phyloP scores from a whole-genome alignment of 1,140 invertebrate species.

The Drosophila subpulchrella region DNA sequence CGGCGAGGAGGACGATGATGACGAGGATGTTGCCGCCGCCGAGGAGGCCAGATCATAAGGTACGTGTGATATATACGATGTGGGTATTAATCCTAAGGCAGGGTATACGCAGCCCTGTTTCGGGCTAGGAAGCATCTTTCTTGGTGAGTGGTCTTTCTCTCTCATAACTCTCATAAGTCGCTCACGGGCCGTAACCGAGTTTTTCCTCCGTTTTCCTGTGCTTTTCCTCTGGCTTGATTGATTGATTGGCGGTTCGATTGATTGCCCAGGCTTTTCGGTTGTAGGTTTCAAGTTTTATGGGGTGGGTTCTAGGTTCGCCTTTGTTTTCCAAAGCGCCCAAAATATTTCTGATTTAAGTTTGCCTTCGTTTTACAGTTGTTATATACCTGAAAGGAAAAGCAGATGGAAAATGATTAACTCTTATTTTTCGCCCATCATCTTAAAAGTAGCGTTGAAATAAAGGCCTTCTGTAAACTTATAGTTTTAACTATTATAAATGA shows the following conservation, averaged over 20 bases:
- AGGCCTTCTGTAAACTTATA: no score
- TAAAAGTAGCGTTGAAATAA: no score
- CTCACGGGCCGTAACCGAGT: slow-evolving; percentile 28
- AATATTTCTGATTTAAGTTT: slow-evolving; percentile 19
- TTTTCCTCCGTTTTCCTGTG: slow-evolving; percentile 15
- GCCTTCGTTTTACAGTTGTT: slow-evolving; percentile 29
- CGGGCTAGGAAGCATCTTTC: slow-evolving; percentile 90
- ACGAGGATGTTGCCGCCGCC: slow-evolving; percentile 40
- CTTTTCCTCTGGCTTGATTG: slow-evolving; percentile 4
- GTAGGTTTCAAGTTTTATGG: background rate
- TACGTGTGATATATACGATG: slow-evolving; percentile 83
- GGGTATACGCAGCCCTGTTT: slow-evolving; percentile 90
- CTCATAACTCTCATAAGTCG: slow-evolving; percentile 86
- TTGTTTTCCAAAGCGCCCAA: background rate
- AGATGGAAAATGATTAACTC: background rate
- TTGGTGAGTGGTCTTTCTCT: slow-evolving; percentile 91
- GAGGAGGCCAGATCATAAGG: slow-evolving; percentile 84
- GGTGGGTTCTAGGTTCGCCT: background rate
- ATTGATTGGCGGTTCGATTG: slow-evolving; percentile 12
- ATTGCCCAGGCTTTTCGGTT: background rate
- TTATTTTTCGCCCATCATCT: no score
- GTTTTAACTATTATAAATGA: no score
- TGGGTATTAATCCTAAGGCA: slow-evolving; percentile 86
- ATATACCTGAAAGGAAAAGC: slow-evolving; percentile 37
- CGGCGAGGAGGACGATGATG: slow-evolving; percentile 39